Conservation (phyloP, 2,113 vertebrate species). For the Microcebus ravelobensis region DNA sequence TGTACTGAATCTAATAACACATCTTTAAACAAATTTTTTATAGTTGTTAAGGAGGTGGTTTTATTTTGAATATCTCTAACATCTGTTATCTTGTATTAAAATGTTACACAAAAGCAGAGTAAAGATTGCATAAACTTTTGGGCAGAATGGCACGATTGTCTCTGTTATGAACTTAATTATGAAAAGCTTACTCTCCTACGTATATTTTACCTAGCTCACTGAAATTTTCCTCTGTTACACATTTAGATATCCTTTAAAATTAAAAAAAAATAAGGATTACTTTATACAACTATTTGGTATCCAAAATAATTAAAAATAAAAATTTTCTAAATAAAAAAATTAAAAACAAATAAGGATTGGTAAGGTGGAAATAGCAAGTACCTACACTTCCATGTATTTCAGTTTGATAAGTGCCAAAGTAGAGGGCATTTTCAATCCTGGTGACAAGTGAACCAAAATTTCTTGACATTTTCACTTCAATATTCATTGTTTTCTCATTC, state of each 20-base stretch:
- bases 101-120: background rate
- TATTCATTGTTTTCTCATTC: background rate
- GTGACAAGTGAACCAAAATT: slow-evolving; percentile 3
- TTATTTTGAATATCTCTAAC: slow-evolving; percentile 18
- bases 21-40: background rate
- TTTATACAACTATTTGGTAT: no score
- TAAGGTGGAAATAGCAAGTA: background rate
- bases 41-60: background rate
- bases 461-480: background rate
- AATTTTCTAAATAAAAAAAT: no score
- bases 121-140: background rate
- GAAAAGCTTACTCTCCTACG: background rate
- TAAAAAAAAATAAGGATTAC: background rate
- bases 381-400: background rate
- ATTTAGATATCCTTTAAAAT: background rate
- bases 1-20: background rate
- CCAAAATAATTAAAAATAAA: no score
- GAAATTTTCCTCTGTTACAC: background rate
- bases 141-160: background rate
- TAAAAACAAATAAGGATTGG: background rate
- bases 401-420: background rate
- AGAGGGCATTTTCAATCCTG: background rate
- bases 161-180: slow-evolving; percentile 17
- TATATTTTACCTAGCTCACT: background rate
- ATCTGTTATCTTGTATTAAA: background rate